Percentiles rank a stretch among this genome's conserved stretches.
These are phyloP conservation scores for Cyprinus carpio DNA, from an alignment of 2,113 vertebrate genomes.

Conservation along the genomic window DNA sequence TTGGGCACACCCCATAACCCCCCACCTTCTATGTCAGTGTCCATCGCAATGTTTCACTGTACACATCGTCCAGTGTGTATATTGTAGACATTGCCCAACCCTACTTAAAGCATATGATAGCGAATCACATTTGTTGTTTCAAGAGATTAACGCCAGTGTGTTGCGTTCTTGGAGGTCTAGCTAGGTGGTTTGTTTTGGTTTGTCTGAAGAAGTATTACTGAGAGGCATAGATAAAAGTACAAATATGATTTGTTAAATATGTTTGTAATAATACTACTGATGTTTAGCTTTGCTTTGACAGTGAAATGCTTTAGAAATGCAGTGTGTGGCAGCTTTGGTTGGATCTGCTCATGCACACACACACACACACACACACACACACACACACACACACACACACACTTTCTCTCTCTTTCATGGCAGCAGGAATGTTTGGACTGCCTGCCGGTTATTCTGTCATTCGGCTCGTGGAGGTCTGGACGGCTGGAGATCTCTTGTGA, in stretches of 20 bases:
- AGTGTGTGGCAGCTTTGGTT: not conserved
- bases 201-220: not conserved
- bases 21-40: too few species aligned
- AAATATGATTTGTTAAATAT: not conserved
- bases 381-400: too few species aligned
- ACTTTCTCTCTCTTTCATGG: not conserved
- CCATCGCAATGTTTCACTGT: too few species aligned
- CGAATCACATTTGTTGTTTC: not conserved
- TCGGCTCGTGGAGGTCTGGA: not conserved
- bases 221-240: not conserved
- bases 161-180: not conserved
- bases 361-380: not conserved
- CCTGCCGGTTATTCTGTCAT: not conserved
- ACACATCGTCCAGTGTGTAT: too few species aligned
- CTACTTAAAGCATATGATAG: too few species aligned
- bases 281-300: constrained; percentile 6
- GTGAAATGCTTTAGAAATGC: not conserved
- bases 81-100: too few species aligned
- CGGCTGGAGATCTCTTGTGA: not conserved
- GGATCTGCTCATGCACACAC: not conserved
- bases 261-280: not conserved
- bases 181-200: not conserved
- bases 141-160: not conserved
- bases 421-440: constrained; percentile 12
- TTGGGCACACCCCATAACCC: too few species aligned